These are phyloP conservation scores for Rhinella marina DNA, from an alignment of 2,797 vertebrate species.

Conservation along the genomic window DNA sequence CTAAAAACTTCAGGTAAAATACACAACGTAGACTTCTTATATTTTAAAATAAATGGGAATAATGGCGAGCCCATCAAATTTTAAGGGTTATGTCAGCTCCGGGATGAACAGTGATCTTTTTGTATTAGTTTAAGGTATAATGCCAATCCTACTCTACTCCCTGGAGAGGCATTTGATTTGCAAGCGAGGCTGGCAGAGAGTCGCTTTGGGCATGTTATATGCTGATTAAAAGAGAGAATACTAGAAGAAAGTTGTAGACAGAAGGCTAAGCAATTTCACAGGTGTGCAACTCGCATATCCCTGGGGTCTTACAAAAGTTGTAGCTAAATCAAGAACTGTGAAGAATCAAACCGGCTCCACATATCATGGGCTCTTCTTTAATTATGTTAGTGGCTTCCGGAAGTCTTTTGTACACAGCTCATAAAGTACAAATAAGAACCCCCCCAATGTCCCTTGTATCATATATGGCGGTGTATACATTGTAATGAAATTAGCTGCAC, in stretches of 20 bases:
- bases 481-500: not conserved
- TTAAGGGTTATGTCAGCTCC: constrained; percentile 49
- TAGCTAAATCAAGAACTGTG: constrained; percentile 49
- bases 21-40: not conserved
- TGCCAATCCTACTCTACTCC: constrained; percentile 47
- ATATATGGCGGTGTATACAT: not conserved
- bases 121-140: constrained; percentile 53
- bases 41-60: constrained; percentile 29
- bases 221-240: constrained; percentile 58
- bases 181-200: constrained; percentile 53
- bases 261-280: constrained; percentile 61
- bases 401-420: constrained; percentile 29
- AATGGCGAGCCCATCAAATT: constrained; percentile 18
- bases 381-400: constrained; percentile 50
- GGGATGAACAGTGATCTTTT: constrained; percentile 58
- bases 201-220: constrained; percentile 56
- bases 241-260: constrained; percentile 49
- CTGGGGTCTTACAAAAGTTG: constrained; percentile 52
- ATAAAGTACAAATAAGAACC: constrained; percentile 47
- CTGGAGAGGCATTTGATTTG: constrained; percentile 57
- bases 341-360: constrained; percentile 33
- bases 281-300: constrained; percentile 54
- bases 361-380: constrained; percentile 49
- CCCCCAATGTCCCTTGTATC: constrained; percentile 17
- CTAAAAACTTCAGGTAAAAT: not conserved